Base-by-base conservation (phyloP, 2,797 vertebrate genomes). In the Loris lydekkerianus region DNA sequence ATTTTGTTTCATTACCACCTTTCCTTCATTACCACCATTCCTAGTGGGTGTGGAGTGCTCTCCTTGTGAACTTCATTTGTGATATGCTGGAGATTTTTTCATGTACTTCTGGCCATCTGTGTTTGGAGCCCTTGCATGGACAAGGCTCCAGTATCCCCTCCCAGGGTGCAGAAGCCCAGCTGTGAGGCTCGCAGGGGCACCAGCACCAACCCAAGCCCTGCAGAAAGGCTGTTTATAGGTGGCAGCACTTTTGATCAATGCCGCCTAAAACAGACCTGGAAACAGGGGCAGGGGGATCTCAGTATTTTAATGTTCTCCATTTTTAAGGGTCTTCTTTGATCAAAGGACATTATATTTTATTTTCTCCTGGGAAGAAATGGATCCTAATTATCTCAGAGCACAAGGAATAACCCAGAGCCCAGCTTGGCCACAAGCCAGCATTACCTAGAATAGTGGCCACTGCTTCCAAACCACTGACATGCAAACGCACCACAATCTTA, bases 341-440 rank as follows among this genome's bases (percentile, higher is more conserved):
- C 95, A 93, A 87, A 97, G 95, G 75, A 90, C 95, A 96, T 95
- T 86, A 95, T 95, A 95, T 86, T 97, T 89, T 96, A 76, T 65
- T 53, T 97, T 96, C 73, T 96, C 96, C 95, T 70, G 61, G 89
- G 43, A 93, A 92, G 63, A 91, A 76, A 83, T 61, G 77, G 89
- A 61, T 89, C 97, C 90, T 0, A 0, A 80, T 94, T 87, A 86
- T 91, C 49, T 10, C 78, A 94, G 96, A 96, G 97, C 97, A 80
- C 92, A 72, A 97, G 86, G 73, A 97, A 76, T 96, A 95, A 96
- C 81, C 86, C 86, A 81, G 96, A 80, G 87, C 85, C 89, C 82
- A 95, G 92, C 96, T n/a, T 87, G 95, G 97, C 92, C 96, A 82
- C 92, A 89, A 97, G 97, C 94, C 95, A 69, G 82, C 96, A 95